A percentile compares a stretch with the other conserved stretches of the same genome.
These are phyloP conservation scores for Menidia menidia DNA, from an alignment of 2,797 vertebrate genomes.

Conservation along the genomic window DNA sequence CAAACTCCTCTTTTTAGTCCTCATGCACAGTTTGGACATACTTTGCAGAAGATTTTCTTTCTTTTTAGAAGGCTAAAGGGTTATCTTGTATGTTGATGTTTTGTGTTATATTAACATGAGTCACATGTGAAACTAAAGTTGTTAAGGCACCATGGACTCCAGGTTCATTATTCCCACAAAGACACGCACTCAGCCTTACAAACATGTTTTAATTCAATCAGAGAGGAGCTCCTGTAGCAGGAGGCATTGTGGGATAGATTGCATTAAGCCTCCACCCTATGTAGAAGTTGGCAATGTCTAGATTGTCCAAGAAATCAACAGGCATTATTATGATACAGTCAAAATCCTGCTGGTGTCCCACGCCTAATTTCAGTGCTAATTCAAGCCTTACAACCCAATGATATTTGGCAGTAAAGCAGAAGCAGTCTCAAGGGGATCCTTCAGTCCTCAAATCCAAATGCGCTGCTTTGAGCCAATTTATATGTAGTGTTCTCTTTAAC, in stretches of 20 bases:
- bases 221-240: constrained; percentile 9
- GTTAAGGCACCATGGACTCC: constrained; percentile 6
- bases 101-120: not conserved
- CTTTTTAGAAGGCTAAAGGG: not conserved
- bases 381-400: constrained; percentile 64
- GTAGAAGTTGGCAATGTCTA: constrained; percentile 36
- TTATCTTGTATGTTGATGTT: not conserved
- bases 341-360: constrained; percentile 57
- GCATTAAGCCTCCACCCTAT: constrained; percentile 28
- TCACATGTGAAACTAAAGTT: not conserved
- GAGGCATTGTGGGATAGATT: constrained; percentile 31
- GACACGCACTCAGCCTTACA: constrained; percentile 26
- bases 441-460: constrained; percentile 67
- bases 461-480: constrained; percentile 78
- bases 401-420: constrained; percentile 60
- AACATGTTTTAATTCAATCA: constrained; percentile 16
- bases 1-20: too few relatives aligned
- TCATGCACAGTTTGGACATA: too few relatives aligned
- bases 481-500: constrained; percentile 77
- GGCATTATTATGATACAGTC: constrained; percentile 30
- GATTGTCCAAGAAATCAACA: constrained; percentile 31
- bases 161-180: constrained; percentile 4
- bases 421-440: constrained; percentile 61
- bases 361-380: constrained; percentile 68
- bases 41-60: not conserved